Evolutionary conservation across 2,113 vertebrate genomes (phyloP).

Genomic region (Halichoerus grypus): DNA sequence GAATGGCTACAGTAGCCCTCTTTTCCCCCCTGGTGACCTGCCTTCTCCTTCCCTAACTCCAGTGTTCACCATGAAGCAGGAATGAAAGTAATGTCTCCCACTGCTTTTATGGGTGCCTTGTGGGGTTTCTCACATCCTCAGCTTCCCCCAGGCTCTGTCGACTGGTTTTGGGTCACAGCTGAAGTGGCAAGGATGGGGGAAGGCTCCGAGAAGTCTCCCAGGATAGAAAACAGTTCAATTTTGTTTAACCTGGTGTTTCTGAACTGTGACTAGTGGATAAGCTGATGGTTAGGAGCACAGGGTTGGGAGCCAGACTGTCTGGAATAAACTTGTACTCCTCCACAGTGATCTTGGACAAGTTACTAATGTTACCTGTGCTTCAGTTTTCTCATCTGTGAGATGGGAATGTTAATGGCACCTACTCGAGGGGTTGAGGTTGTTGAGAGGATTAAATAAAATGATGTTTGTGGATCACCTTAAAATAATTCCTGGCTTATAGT

Average conservation of each 20-base stretch:
- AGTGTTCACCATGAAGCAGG: background rate
- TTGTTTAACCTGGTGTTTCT: background rate
- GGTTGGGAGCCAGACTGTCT: background rate
- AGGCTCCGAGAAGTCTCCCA: background rate
- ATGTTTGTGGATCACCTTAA: background rate
- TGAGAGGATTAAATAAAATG: constrained; percentile 28
- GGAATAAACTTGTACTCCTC: background rate
- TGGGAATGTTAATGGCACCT: background rate
- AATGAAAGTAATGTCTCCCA: background rate
- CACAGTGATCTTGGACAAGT: background rate
- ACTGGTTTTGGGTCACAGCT: background rate
- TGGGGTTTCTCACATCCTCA: background rate
- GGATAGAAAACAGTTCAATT: background rate
- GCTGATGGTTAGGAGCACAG: background rate
- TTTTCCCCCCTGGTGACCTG: background rate
- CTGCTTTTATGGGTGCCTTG: background rate
- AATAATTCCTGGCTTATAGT: background rate
- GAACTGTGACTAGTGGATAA: background rate
- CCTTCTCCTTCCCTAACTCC: background rate
- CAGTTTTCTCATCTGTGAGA: background rate
- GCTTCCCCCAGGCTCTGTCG: background rate
- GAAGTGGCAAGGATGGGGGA: background rate
- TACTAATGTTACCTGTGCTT: background rate
- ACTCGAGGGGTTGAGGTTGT: background rate
- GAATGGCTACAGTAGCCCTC: background rate